Evolutionary conservation across 2,797 vertebrate species (phyloP).

Genomic region (Fundulus diaphanus): DNA sequence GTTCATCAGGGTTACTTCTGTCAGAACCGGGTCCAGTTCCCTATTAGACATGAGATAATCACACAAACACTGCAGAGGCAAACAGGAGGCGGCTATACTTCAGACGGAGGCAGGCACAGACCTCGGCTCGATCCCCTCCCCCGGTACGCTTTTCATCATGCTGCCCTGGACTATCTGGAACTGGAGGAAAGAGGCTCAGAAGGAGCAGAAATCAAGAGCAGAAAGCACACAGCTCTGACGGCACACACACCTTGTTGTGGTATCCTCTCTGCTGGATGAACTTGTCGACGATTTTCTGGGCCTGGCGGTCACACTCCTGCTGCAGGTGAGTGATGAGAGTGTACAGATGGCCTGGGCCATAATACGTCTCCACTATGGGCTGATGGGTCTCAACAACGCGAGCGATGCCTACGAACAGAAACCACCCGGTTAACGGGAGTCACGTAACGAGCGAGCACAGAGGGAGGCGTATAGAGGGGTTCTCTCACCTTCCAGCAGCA

Average conservation of each 20-base stretch:
- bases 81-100: background rate
- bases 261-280: slow-evolving; percentile 95
- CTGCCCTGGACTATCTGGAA: slow-evolving; percentile 95
- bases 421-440: background rate
- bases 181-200: slow-evolving; percentile 73
- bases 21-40: slow-evolving; percentile 92
- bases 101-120: slow-evolving; percentile 54
- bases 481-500: slow-evolving; percentile 92
- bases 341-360: slow-evolving; percentile 92
- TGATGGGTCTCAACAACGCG: slow-evolving; percentile 96
- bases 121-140: slow-evolving; percentile 94
- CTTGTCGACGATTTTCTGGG: slow-evolving; percentile 94
- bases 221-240: background rate
- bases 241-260: slow-evolving; percentile 86
- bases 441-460: background rate
- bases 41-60: slow-evolving; percentile 67
- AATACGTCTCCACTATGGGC: slow-evolving; percentile 97
- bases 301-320: slow-evolving; percentile 92
- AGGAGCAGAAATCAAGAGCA: background rate
- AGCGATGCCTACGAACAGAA: slow-evolving; percentile 87
- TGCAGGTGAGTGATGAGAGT: slow-evolving; percentile 94
- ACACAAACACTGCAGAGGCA: slow-evolving; percentile 1
- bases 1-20: slow-evolving; percentile 96
- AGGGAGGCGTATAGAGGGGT: background rate
- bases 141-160: slow-evolving; percentile 89